Base-by-base conservation (phyloP, 2,113 vertebrate genomes). In the Oryzias woworae region DNA sequence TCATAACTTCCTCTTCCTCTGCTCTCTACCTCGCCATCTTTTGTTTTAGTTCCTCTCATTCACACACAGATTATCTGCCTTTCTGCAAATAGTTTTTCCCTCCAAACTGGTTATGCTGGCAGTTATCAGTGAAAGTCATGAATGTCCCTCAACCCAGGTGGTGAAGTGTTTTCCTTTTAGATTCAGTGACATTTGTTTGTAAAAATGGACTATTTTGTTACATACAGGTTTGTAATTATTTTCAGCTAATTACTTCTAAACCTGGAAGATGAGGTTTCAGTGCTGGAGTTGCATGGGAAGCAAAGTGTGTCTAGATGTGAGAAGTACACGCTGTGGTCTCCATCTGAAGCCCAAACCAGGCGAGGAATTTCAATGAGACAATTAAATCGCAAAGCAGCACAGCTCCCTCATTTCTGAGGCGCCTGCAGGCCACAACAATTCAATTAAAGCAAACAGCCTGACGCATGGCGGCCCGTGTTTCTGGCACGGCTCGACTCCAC, bases 351-450 rank as follows among this genome's bases (percentile, higher is more conserved):
- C 53, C 15, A 4, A 58, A 60, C 41, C 62, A 54, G 64, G 15
- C 17, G 22, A 46, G 75, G 43, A 46, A 17, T 79, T 66, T 62
- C 44, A 68, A 67, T 18, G 73, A 78, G 60, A 74, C 61, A 60
- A 75, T 23, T 56, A 59, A 71, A 64, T 44, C 46, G 53, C 17
- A 75, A 55, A 15, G 36, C 31, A 66, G 63, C 62, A 42, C 47
- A 75, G 66, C 63, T 69, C 45, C 20, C 22, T 73, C 58, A 22
- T 80, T 81, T 60, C 60, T 62, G 62, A 70, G 70, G 26, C 26
- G 60, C 73, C 63, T 55, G 58, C 77, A 71, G 73, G 66, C 41
- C 47, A 67, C 80, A 77, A 78, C 76, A 69, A 77, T 79, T 82
- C 77, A 86, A 81, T 86, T 81, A 77, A 56, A 66, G 4, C 64